Evolutionary conservation across 2,797 vertebrate species (phyloP).

Genomic region (Limnodromus scolopaceus): DNA sequence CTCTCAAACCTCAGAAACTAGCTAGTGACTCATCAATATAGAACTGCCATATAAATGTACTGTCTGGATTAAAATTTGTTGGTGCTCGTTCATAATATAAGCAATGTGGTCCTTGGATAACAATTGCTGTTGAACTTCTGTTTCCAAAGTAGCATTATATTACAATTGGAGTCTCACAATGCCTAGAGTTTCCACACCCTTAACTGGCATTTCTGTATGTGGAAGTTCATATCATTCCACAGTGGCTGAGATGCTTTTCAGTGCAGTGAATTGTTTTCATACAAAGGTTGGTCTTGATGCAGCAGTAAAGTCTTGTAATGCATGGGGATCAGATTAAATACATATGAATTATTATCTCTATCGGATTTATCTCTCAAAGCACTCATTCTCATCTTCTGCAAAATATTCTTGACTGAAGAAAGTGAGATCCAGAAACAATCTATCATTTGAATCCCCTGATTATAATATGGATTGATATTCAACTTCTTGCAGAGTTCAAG

Average conservation of each 20-base stretch:
- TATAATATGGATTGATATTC: constrained; percentile 69
- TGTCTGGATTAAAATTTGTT: not conserved
- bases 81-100: not conserved
- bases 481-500: constrained; percentile 64
- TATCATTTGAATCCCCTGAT: constrained; percentile 72
- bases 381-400: constrained; percentile 73
- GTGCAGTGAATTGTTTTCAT: constrained; percentile 60
- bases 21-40: not conserved
- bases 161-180: not conserved
- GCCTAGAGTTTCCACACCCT: constrained; percentile 7
- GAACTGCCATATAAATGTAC: not conserved
- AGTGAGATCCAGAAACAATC: constrained; percentile 72
- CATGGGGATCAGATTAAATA: constrained; percentile 73
- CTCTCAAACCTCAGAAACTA: not conserved
- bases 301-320: constrained; percentile 57
- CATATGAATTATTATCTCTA: constrained; percentile 72
- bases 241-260: constrained; percentile 61
- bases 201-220: constrained; percentile 47
- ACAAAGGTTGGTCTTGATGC: constrained; percentile 51
- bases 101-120: not conserved
- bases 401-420: constrained; percentile 75
- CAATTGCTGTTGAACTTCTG: not conserved
- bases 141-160: constrained; percentile 25
- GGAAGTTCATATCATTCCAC: constrained; percentile 27
- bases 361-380: constrained; percentile 70